Evolutionary conservation across 2,797 vertebrate genomes (phyloP).

Genomic region (Parotocinclus haroldoi): DNA sequence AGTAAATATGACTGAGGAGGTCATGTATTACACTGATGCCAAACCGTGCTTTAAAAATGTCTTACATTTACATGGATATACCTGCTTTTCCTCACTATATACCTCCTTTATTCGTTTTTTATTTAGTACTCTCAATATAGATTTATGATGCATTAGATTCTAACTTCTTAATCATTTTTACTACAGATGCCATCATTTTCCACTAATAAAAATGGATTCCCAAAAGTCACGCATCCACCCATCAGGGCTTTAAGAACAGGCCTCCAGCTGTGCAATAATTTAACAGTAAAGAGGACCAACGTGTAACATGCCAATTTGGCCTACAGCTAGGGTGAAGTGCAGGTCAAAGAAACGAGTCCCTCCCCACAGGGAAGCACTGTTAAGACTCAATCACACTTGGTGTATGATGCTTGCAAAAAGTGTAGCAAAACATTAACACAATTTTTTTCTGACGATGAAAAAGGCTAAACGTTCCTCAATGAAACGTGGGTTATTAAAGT

Average conservation of each 20-base stretch:
- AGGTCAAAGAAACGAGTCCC: constrained; percentile 3
- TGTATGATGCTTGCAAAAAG: no score
- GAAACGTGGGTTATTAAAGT: no score
- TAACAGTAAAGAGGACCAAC: constrained; percentile 13
- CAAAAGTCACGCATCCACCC: neutral
- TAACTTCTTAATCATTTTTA: neutral
- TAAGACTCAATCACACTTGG: no score
- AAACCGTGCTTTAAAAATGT: neutral
- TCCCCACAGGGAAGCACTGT: neutral
- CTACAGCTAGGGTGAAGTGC: constrained; percentile 2
- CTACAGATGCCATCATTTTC: neutral
- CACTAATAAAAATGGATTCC: constrained; percentile 25
- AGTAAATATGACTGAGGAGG: no score
- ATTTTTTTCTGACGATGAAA: no score
- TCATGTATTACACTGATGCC: neutral
- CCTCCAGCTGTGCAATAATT: constrained; percentile 15
- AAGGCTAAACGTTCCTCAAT: no score
- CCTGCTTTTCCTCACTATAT: no score
- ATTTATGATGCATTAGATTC: neutral
- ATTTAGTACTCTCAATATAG: neutral
- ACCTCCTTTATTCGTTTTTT: no score
- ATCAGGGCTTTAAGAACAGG: constrained; percentile 12
- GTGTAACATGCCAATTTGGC: constrained; percentile 18
- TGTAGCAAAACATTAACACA: no score
- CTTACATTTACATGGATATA: no score